phyloP scores from a whole-genome alignment of 2,888 invertebrate species.

The Lasioglossum malachurum region DNA sequence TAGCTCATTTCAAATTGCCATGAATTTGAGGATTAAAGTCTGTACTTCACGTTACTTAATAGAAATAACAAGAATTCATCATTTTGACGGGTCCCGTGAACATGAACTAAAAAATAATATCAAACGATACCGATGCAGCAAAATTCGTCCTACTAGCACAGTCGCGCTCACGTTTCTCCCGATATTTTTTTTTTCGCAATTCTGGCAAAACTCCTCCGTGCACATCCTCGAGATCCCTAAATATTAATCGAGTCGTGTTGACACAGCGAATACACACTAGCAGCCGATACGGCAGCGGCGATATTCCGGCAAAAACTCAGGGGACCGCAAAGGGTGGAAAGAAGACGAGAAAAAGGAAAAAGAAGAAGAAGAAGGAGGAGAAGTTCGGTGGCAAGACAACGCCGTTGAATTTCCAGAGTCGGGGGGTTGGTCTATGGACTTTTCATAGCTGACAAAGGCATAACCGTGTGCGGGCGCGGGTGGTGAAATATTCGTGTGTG shows the following conservation, averaged over 20 bases:
- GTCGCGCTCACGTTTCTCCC: background rate
- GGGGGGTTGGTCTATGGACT: slow-evolving; percentile 15
- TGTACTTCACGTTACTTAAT: too few species aligned
- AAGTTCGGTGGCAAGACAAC: slow-evolving; percentile 14
- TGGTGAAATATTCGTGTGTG: slow-evolving; percentile 54
- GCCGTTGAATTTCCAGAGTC: slow-evolving; percentile 25
- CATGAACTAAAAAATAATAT: too few species aligned
- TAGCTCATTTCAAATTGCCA: too few species aligned
- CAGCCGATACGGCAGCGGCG: background rate
- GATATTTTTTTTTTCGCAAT: background rate
- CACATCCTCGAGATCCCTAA: background rate
- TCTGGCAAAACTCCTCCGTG: background rate
- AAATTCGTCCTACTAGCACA: too few species aligned
- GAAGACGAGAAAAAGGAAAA: background rate
- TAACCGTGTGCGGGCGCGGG: slow-evolving; percentile 1
- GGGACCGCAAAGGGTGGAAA: slow-evolving; percentile 10
- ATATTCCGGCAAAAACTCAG: slow-evolving; percentile 23
- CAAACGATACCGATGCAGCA: too few species aligned
- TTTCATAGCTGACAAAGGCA: slow-evolving; percentile 42
- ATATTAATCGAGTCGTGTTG: slow-evolving; percentile 34
- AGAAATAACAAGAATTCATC: too few species aligned
- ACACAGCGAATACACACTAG: slow-evolving; percentile 21
- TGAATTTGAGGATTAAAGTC: too few species aligned
- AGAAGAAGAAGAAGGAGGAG: background rate
- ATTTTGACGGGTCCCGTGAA: too few species aligned